A percentile compares a stretch with the other conserved stretches of the same genome.
These are phyloP conservation scores for Drosophila nigritarsus DNA, from an alignment of 2,888 invertebrate genomes.

Conservation along the genomic window DNA sequence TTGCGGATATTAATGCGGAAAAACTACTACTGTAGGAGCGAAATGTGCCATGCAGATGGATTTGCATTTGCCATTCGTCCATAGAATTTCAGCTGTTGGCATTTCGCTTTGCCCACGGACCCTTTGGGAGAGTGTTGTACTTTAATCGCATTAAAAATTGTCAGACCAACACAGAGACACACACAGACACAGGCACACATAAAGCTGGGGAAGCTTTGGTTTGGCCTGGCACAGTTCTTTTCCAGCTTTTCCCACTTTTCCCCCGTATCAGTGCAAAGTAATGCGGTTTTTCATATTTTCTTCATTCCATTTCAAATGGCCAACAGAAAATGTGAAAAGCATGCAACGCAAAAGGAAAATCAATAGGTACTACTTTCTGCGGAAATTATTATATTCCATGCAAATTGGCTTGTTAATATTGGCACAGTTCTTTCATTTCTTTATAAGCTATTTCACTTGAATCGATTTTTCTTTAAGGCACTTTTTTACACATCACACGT, in stretches of 20 bases:
- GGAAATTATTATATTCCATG: constrained; percentile 33
- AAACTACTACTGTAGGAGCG: neutral
- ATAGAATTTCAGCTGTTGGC: constrained; percentile 27
- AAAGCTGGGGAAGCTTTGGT: constrained; percentile 25
- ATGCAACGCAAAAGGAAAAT: constrained; percentile 51
- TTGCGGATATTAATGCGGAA: constrained; percentile 14
- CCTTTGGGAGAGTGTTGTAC: constrained; percentile 66
- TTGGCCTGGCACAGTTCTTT: constrained; percentile 64
- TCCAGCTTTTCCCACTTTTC: constrained; percentile 30
- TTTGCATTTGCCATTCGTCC: constrained; percentile 12
- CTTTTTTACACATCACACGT: neutral
- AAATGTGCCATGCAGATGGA: constrained; percentile 15
- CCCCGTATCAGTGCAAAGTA: constrained; percentile 57
- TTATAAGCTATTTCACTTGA: constrained; percentile 8
- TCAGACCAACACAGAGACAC: constrained; percentile 52
- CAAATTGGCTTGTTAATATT: constrained; percentile 45
- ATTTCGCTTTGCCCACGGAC: constrained; percentile 26
- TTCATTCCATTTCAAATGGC: constrained; percentile 26
- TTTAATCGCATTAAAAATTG: constrained; percentile 81
- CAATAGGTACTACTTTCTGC: constrained; percentile 56
- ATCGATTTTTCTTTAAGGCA: neutral
- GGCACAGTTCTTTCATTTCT: neutral
- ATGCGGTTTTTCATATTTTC: constrained; percentile 55
- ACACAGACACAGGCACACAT: constrained; percentile 25
- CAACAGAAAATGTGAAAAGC: constrained; percentile 24